Evolutionary conservation across 2,888 invertebrate genomes (phyloP).

Genomic region (Pterostichus madidus): DNA sequence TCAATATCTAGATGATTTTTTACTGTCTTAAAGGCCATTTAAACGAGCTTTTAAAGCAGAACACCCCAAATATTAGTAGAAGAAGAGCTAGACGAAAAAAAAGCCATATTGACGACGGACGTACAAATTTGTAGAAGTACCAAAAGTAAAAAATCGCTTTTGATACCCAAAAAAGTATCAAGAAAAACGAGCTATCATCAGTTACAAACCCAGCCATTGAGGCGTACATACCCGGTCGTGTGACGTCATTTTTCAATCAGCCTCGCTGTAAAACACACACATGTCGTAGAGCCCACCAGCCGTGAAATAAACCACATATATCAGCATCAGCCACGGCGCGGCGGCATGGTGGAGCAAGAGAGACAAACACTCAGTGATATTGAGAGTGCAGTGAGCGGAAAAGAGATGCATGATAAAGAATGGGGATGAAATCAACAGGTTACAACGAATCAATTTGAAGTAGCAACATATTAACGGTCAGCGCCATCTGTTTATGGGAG

Average conservation of each 20-base stretch:
- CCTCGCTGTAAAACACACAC: conserved; percentile 36
- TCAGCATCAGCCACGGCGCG: not conserved
- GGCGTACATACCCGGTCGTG: not conserved
- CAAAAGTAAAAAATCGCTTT: too few species aligned
- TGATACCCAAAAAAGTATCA: too few species aligned
- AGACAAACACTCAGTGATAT: not conserved
- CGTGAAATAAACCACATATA: conserved; percentile 43
- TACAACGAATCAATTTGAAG: conserved; percentile 57
- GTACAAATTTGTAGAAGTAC: too few species aligned
- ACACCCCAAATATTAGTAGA: too few species aligned
- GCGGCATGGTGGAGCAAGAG: not conserved
- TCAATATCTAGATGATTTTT: too few species aligned
- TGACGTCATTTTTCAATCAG: conserved; percentile 50
- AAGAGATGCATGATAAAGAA: conserved; percentile 18
- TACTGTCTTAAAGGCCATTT: too few species aligned
- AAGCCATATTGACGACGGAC: too few species aligned
- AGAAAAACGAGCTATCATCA: conserved; percentile 10
- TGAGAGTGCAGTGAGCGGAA: not conserved
- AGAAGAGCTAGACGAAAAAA: too few species aligned
- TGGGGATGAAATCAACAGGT: conserved; percentile 55
- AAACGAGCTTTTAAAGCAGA: too few species aligned
- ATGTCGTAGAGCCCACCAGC: conserved; percentile 14
- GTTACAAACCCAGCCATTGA: conserved; percentile 34
- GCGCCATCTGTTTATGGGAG: conserved; percentile 2
- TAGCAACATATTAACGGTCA: conserved; percentile 38